A percentile compares a stretch with the other conserved stretches of the same genome.
Evolutionary conservation across 2,888 invertebrate genomes (phyloP).

Genomic region (Tyria jacobaeae): DNA sequence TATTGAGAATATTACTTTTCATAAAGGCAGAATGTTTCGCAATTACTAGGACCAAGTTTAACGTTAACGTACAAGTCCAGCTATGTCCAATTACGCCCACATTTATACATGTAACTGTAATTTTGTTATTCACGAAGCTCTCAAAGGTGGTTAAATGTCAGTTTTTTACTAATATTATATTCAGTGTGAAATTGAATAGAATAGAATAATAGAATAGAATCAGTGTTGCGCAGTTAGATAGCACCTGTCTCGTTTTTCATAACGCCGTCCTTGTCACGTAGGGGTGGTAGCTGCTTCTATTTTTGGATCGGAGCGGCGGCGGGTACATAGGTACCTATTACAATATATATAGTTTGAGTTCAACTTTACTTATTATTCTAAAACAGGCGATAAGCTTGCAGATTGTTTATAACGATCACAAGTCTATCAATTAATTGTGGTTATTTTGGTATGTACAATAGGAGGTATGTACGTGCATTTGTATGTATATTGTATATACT

Average conservation of each 20-base stretch:
- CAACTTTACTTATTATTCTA: slow-evolving; percentile 30
- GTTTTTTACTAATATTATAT: too few species aligned
- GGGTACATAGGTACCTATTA: slow-evolving; percentile 37
- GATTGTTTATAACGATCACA: slow-evolving; percentile 23
- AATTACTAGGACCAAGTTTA: not conserved
- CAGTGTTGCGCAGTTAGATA: slow-evolving; percentile 29
- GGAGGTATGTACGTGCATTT: not conserved
- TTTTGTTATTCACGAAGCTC: not conserved
- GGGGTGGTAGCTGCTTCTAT: slow-evolving; percentile 67
- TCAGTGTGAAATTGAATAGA: not conserved
- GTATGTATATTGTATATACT: too few species aligned
- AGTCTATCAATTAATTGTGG: too few species aligned
- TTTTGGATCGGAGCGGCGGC: slow-evolving; percentile 64
- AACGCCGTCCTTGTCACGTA: slow-evolving; percentile 46
- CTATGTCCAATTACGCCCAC: not conserved
- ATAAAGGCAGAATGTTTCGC: not conserved
- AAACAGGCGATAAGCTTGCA: slow-evolving; percentile 17
- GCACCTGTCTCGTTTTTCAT: slow-evolving; percentile 27
- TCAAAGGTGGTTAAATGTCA: too few species aligned
- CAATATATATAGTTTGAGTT: slow-evolving; percentile 40
- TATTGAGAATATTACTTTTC: too few species aligned
- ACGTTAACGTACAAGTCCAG: too few species aligned
- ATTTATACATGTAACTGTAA: not conserved
- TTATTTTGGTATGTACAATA: not conserved
- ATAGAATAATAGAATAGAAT: slow-evolving; percentile 30